phyloP scores from a whole-genome alignment of 1,140 invertebrate genomes.

The Lordiphosa stackelbergi region DNA sequence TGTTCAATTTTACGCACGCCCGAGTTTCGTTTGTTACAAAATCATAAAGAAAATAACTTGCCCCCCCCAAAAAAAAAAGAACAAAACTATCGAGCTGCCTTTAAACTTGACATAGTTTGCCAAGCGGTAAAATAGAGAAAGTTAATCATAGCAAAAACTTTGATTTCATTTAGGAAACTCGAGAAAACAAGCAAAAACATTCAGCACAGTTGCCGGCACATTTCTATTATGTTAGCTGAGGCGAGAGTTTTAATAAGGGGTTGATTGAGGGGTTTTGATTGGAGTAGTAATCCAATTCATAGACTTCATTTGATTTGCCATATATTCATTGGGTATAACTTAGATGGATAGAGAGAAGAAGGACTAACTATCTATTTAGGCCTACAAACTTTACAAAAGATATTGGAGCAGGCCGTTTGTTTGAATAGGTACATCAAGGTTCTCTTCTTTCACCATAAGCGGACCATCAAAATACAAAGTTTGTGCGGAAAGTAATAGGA shows the following conservation, averaged over 20 bases:
- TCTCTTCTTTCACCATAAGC: no score
- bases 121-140: slow-evolving; percentile 14
- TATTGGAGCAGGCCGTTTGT: no score
- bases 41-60: slow-evolving; percentile 62
- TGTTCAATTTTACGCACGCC: slow-evolving; percentile 71
- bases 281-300: background rate
- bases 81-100: slow-evolving; percentile 53
- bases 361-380: no score
- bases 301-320: background rate
- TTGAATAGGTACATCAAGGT: no score
- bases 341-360: no score
- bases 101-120: slow-evolving; percentile 64
- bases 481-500: no score
- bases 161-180: slow-evolving; percentile 58
- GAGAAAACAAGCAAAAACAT: slow-evolving; percentile 46
- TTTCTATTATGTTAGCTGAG: slow-evolving; percentile 52
- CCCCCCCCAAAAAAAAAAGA: slow-evolving; percentile 3
- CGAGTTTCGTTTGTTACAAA: slow-evolving; percentile 48
- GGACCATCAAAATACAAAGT: no score
- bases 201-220: slow-evolving; percentile 30
- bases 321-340: background rate
- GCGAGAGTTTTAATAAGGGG: slow-evolving; percentile 41
- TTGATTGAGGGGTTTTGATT: slow-evolving; percentile 22
- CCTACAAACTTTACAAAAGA: no score
- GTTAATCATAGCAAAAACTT: slow-evolving; percentile 57